A percentile compares a stretch with the other conserved stretches of the same genome.
Conservation (phyloP, 2,113 vertebrate genomes). For the Cynopterus brachyotis region DNA sequence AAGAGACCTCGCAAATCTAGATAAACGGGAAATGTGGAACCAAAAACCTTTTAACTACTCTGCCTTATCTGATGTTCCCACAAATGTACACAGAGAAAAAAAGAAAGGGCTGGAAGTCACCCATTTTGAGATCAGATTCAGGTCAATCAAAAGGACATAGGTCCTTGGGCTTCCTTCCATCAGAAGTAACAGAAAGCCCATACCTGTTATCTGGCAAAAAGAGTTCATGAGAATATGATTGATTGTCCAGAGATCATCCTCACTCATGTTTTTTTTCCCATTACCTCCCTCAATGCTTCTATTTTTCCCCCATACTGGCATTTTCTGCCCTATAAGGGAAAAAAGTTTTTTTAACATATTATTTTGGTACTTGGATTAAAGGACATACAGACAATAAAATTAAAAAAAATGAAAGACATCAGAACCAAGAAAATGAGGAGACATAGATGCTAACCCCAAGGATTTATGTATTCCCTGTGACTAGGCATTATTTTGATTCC, state of each 20-base stretch:
- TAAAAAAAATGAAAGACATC: neutral
- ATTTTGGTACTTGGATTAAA: neutral
- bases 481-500: neutral
- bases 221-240: neutral
- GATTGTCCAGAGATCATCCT: neutral
- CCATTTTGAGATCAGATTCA: neutral
- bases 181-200: neutral
- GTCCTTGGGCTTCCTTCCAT: neutral
- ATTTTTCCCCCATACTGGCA: neutral
- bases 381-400: neutral
- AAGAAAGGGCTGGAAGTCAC: neutral
- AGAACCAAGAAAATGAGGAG: neutral
- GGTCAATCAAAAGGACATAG: neutral
- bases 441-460: neutral
- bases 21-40: neutral
- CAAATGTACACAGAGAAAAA: constrained; percentile 4
- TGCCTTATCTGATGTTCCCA: neutral
- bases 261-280: neutral
- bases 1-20: neutral
- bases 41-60: neutral
- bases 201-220: neutral
- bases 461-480: neutral
- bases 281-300: neutral
- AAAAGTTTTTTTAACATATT: neutral
- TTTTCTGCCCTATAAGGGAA: neutral